phyloP scores from a whole-genome alignment of 2,888 invertebrate species.

The Zootermopsis nevadensis region DNA sequence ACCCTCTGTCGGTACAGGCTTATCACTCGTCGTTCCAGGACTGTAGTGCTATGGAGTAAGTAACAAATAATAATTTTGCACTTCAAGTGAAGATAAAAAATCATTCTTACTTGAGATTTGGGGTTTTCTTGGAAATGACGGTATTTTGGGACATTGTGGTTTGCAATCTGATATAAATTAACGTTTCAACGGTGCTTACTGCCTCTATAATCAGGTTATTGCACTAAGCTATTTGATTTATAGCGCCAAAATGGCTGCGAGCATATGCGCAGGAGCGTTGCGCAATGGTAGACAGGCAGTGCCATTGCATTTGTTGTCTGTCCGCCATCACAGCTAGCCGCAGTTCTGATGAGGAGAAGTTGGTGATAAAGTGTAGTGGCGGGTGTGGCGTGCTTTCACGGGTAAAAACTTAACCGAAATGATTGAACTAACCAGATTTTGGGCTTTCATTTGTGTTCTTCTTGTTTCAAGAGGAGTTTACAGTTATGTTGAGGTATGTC shows the following conservation, averaged over 20 bases:
- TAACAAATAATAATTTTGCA: too few relatives aligned
- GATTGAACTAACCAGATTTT: conserved; percentile 46
- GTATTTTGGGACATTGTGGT: too few relatives aligned
- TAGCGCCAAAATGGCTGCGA: conserved; percentile 11
- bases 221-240: not conserved
- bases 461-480: conserved; percentile 48
- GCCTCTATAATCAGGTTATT: too few relatives aligned
- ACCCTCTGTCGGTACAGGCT: too few relatives aligned
- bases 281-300: not conserved
- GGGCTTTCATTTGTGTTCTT: conserved; percentile 46
- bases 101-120: too few relatives aligned
- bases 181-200: too few relatives aligned
- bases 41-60: too few relatives aligned
- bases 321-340: conserved; percentile 24
- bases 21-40: too few relatives aligned
- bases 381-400: conserved; percentile 35
- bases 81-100: too few relatives aligned
- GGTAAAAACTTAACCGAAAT: conserved; percentile 43
- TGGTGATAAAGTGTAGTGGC: conserved; percentile 36
- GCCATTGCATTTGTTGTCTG: conserved; percentile 6
- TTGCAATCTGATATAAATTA: too few relatives aligned
- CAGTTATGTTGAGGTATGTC: conserved; percentile 49
- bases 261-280: conserved; percentile 11
- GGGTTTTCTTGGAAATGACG: too few relatives aligned
- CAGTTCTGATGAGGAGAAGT: conserved; percentile 30